These are phyloP conservation scores for Bos indicus DNA, from an alignment of 2,113 vertebrate genomes.

Conservation along the genomic window DNA sequence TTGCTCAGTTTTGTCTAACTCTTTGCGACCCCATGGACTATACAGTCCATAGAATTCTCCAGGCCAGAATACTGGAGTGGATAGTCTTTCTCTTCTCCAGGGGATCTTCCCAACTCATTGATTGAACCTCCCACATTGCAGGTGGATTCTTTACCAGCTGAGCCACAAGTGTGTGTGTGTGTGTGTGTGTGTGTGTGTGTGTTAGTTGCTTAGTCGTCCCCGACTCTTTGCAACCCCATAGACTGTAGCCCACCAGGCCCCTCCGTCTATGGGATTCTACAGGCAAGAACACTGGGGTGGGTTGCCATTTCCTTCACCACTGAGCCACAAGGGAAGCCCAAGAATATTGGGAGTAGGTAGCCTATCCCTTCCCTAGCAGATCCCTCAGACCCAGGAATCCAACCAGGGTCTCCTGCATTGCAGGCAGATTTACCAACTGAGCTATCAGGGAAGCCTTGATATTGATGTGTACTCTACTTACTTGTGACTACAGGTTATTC, in stretches of 20 bases:
- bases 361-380: not conserved
- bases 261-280: not conserved
- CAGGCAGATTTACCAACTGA: not conserved
- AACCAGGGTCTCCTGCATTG: not conserved
- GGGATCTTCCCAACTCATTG: not conserved
- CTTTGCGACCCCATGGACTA: not conserved
- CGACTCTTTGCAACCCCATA: not conserved
- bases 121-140: not conserved
- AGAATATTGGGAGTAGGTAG: not conserved
- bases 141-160: not conserved
- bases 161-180: not conserved
- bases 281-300: not conserved
- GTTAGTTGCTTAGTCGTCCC: not conserved
- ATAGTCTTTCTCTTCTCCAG: not conserved
- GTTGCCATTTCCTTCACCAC: not conserved
- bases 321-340: not conserved
- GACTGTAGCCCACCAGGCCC: not conserved
- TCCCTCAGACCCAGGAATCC: not conserved
- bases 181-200: not conserved
- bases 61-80: not conserved
- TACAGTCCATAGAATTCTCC: not conserved
- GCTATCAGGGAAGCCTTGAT: not conserved
- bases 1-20: not conserved
- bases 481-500: not conserved
- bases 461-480: not conserved